Percentiles rank a stretch among this genome's conserved stretches.
phyloP scores from a whole-genome alignment of 2,888 invertebrate species.

The Pristionchus exspectatus region DNA sequence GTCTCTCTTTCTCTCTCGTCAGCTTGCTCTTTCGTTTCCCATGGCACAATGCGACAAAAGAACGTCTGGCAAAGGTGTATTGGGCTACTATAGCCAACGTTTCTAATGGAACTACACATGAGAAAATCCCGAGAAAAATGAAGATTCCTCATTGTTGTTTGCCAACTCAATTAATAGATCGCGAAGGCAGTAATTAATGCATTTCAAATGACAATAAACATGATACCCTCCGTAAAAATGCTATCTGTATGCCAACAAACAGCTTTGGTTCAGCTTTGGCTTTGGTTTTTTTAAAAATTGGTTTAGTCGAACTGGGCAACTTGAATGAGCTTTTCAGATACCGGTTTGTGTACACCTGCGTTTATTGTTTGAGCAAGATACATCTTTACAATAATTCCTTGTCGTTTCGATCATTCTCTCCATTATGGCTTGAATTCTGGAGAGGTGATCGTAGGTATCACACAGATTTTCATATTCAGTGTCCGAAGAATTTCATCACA shows the following conservation, averaged over 20 bases:
- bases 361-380: too few relatives aligned
- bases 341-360: too few relatives aligned
- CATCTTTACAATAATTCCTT: too few relatives aligned
- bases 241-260: not conserved
- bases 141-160: not conserved
- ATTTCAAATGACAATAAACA: not conserved
- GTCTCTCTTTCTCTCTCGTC: not conserved
- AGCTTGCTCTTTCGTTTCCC: not conserved
- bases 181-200: not conserved
- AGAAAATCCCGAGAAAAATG: not conserved
- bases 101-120: not conserved
- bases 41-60: not conserved
- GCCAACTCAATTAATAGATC: not conserved
- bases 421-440: not conserved
- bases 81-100: not conserved
- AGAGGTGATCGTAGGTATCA: not conserved
- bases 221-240: not conserved
- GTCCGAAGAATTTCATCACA: not conserved
- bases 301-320: too few relatives aligned
- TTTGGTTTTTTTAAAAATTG: too few relatives aligned
- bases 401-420: not conserved
- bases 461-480: not conserved
- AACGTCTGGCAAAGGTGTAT: not conserved
- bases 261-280: too few relatives aligned
- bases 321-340: too few relatives aligned